Evolutionary conservation across 37 sponge, comb jelly and placozoan species (phyloP).

Genomic region (Chondrilla cf. caribensis): DNA sequence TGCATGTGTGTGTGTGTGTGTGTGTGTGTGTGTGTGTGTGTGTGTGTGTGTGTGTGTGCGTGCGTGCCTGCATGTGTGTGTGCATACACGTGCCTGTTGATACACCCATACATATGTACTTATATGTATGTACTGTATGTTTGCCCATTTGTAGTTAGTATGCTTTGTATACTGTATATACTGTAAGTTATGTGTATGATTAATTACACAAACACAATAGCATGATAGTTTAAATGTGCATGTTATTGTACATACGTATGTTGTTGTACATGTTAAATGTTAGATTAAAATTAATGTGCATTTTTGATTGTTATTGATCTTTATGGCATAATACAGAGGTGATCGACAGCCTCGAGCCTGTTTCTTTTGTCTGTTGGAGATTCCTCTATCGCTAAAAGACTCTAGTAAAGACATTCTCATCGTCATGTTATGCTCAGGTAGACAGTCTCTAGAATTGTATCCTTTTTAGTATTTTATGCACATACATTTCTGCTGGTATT

Average conservation of each 20-base stretch:
- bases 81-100: too few relatives aligned
- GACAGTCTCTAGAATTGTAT: constrained; percentile 8
- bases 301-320: not conserved
- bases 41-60: too few relatives aligned
- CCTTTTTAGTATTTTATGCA: not conserved
- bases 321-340: not conserved
- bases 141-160: too few relatives aligned
- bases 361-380: constrained; percentile 5
- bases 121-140: too few relatives aligned
- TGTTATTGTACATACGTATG: not conserved
- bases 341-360: not conserved
- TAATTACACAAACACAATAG: too few relatives aligned
- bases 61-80: too few relatives aligned
- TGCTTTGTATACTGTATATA: too few relatives aligned
- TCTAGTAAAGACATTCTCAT: constrained; percentile 1
- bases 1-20: constrained; percentile 7
- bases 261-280: not conserved
- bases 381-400: not conserved
- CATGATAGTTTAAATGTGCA: too few relatives aligned
- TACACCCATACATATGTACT: too few relatives aligned
- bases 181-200: too few relatives aligned
- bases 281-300: not conserved
- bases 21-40: constrained; percentile 1
- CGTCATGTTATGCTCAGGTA: constrained; percentile 6
- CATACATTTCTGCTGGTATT: too few relatives aligned